Evolutionary conservation across 2,888 invertebrate genomes (phyloP).

Genomic region (Eilema caniola): DNA sequence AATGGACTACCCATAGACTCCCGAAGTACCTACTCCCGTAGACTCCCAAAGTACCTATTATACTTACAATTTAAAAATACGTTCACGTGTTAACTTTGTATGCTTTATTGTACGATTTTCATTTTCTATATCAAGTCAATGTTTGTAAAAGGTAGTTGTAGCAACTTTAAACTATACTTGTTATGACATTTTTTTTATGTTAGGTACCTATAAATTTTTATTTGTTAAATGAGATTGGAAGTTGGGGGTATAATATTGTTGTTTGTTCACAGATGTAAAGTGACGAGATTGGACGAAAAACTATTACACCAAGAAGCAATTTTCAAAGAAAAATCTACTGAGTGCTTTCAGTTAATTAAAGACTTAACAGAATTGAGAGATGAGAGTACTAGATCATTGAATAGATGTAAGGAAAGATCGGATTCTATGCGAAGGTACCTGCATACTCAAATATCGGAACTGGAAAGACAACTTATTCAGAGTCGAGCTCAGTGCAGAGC

Average conservation of each 20-base stretch:
- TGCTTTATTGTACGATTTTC: no score
- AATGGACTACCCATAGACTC: no score
- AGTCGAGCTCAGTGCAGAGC: slow-evolving; percentile 74
- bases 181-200: no score
- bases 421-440: slow-evolving; percentile 72
- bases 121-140: no score
- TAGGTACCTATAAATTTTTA: no score
- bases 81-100: no score
- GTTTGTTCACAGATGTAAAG: slow-evolving; percentile 56
- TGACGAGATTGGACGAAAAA: slow-evolving; percentile 71
- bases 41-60: no score
- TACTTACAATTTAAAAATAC: no score
- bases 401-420: slow-evolving; percentile 68
- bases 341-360: slow-evolving; percentile 62
- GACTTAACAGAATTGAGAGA: slow-evolving; percentile 69
- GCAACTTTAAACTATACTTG: no score
- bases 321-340: slow-evolving; percentile 67
- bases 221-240: no score
- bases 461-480: slow-evolving; percentile 76
- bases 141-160: no score
- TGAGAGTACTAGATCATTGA: slow-evolving; percentile 64
- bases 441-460: slow-evolving; percentile 74
- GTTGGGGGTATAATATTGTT: background rate
- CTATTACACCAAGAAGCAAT: slow-evolving; percentile 63
- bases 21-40: no score